Evolutionary conservation across 2,113 vertebrate species (phyloP).

Genomic region (Caloenas nicobarica): DNA sequence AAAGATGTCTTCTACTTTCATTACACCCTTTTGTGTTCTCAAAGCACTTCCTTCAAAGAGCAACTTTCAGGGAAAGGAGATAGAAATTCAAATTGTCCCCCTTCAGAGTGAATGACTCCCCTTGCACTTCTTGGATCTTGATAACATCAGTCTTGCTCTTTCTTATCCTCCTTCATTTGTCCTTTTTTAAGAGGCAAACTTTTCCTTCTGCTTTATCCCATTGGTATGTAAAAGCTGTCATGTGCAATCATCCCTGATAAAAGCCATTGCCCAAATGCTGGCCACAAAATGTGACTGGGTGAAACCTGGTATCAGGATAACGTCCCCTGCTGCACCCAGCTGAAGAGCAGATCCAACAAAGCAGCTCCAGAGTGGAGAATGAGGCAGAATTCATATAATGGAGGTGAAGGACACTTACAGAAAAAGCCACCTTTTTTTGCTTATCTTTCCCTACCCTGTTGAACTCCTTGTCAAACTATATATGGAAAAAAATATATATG

Average conservation of each 20-base stretch:
- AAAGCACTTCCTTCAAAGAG: not conserved
- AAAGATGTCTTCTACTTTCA: not conserved
- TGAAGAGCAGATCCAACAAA: not conserved
- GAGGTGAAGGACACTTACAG: not conserved
- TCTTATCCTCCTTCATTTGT: not conserved
- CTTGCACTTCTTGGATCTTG: not conserved
- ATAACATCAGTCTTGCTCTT: not conserved
- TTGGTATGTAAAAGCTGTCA: not conserved
- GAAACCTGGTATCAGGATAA: not conserved
- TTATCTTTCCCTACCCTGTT: not conserved
- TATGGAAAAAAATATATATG: too few species aligned
- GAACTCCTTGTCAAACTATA: not conserved
- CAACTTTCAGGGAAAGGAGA: not conserved
- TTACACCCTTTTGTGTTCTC: not conserved
- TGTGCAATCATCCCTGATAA: not conserved
- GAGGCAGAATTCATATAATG: not conserved
- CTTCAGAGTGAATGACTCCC: rapidly evolving
- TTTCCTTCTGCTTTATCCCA: not conserved
- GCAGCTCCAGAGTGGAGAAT: not conserved
- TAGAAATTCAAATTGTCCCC: not conserved
- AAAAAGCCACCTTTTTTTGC: not conserved
- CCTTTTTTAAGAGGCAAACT: not conserved
- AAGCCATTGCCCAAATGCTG: not conserved
- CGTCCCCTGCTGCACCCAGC: not conserved
- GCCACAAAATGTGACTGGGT: not conserved